Percentiles rank a stretch among this genome's conserved stretches.
Evolutionary conservation across 2,888 invertebrate species (phyloP).

Genomic region (Drosophila paramelanica): DNA sequence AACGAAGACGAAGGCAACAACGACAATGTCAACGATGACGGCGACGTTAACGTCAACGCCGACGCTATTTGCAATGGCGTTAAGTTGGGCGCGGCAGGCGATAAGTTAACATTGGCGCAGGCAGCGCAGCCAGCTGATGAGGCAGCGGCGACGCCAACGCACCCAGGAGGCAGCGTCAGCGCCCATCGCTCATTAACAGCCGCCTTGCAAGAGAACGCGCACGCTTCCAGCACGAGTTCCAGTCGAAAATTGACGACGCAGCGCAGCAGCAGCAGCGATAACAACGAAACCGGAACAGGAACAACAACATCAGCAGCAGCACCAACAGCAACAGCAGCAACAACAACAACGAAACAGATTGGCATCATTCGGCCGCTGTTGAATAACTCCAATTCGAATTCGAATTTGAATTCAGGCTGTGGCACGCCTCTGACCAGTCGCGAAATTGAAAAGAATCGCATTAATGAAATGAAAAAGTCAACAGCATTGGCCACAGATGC

Average conservation of each 20-base stretch:
- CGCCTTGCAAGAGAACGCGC: conserved; percentile 67
- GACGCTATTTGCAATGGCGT: conserved; percentile 53
- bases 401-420: conserved; percentile 25
- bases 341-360: conserved; percentile 83
- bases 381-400: conserved; percentile 53
- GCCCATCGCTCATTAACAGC: conserved; percentile 63
- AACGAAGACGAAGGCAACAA: conserved; percentile 14
- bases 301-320: conserved; percentile 36
- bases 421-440: conserved; percentile 86
- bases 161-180: conserved; percentile 63
- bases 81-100: conserved; percentile 68
- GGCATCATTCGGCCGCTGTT: conserved; percentile 87
- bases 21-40: conserved; percentile 26
- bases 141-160: conserved; percentile 30
- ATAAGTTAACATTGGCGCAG: conserved; percentile 54
- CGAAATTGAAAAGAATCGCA: conserved; percentile 89
- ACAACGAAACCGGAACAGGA: conserved; percentile 38
- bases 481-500: conserved; percentile 63
- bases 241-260: conserved; percentile 24
- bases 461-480: conserved; percentile 88
- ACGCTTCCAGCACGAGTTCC: conserved; percentile 67
- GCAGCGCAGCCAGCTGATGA: conserved; percentile 45
- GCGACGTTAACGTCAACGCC: conserved; percentile 21
- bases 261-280: conserved; percentile 38
- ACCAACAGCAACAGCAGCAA: conserved; percentile 46